phyloP scores from a whole-genome alignment of 2,888 invertebrate species.

The Pseudococcus longispinus region DNA sequence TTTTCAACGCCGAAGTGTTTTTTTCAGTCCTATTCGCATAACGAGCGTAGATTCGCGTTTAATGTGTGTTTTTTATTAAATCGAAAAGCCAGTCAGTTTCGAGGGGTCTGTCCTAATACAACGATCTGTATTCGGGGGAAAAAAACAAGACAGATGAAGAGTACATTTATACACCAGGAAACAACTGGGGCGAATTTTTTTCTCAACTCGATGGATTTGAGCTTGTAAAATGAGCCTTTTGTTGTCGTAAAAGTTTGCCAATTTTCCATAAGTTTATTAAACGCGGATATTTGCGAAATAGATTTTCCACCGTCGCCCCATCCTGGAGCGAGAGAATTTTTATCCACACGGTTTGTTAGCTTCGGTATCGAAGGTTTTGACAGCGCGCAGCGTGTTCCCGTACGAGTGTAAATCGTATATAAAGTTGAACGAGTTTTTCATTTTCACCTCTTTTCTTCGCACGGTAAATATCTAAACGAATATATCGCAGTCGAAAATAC shows the following conservation, averaged over 20 bases:
- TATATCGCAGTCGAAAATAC: neutral
- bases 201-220: neutral
- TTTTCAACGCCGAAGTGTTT: neutral
- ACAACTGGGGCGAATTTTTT: neutral
- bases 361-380: neutral
- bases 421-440: neutral
- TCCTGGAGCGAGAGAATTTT: neutral
- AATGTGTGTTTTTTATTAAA: neutral
- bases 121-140: neutral
- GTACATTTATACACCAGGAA: neutral
- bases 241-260: slow-evolving; percentile 10
- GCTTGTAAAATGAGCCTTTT: slow-evolving; percentile 17
- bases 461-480: no score
- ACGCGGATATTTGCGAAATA: neutral
- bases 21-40: neutral
- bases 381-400: neutral
- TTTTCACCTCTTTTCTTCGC: neutral
- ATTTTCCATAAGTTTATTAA: slow-evolving; percentile 17
- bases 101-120: neutral
- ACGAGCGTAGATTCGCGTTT: neutral
- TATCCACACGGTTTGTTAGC: neutral
- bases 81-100: neutral
- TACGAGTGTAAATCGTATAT: neutral
- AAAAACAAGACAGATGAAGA: neutral
- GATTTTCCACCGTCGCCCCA: neutral